Percentiles rank a stretch among this genome's conserved stretches.
phyloP scores from a whole-genome alignment of 2,797 vertebrate species.

The Rousettus madagascariensis region DNA sequence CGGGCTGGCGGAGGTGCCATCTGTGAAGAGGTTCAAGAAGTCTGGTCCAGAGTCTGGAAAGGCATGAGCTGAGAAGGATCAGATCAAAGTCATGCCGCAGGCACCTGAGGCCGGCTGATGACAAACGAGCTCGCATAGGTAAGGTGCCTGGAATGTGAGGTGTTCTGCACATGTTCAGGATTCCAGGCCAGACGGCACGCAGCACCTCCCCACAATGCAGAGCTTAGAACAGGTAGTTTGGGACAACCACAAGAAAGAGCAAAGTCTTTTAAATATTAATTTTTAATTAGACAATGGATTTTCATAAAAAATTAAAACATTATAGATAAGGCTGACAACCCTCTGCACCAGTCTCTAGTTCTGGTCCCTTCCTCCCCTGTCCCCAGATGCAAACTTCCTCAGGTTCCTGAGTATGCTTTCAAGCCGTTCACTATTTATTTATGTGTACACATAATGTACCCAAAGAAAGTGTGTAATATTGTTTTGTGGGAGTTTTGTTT shows the following conservation, averaged over 20 bases:
- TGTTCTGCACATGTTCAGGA: not conserved
- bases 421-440: not conserved
- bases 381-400: not conserved
- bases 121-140: not conserved
- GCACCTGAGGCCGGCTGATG: not conserved
- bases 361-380: not conserved
- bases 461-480: not conserved
- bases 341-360: not conserved
- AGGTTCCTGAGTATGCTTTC: not conserved
- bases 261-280: not conserved
- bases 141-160: not conserved
- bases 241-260: not conserved
- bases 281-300: constrained; percentile 56
- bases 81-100: not conserved
- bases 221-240: not conserved
- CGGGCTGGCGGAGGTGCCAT: not conserved
- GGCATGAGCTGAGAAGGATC: not conserved
- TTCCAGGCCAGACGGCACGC: not conserved
- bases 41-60: constrained; percentile 16
- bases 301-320: constrained; percentile 28
- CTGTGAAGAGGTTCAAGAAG: not conserved
- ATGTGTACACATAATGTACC: not conserved
- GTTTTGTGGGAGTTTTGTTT: not conserved
- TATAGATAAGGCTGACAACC: not conserved
- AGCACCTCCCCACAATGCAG: not conserved